Base-by-base conservation (phyloP, 2,888 invertebrate species). In the Endotricha flammealis region DNA sequence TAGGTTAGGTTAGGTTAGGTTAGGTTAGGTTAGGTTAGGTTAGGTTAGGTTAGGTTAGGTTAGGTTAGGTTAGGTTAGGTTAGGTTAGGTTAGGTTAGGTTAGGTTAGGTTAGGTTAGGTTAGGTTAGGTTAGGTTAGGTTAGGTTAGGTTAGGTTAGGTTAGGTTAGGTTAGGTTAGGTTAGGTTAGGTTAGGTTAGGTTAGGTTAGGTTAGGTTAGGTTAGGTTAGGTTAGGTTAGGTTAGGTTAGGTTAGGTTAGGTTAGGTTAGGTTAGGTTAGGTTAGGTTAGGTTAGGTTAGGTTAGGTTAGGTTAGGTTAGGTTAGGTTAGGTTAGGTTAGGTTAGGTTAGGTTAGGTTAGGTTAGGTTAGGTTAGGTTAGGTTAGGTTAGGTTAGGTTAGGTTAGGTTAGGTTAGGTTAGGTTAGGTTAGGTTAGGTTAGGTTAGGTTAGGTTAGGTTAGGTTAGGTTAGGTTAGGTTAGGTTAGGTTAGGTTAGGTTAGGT, bases 401-500 rank as follows among this genome's bases (percentile, higher is more conserved):
- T 33, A 24, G 33, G 33, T 10, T 25, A 13, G n/a, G n/a, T 16
- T 20, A 20, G 20, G 20, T 20, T 45, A 41, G 44, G 44, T 45
- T 45, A 45, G 44, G 44, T 45, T 45, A 45, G 44, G 44, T 44
- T 39, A 44, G 44, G 44, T 44, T 44, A 44, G 44, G 44, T 44
- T 44, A 41, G 44, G 41, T 44, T 41, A 44, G 44, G 44, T 44
- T 44, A 44, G 44, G 44, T 44, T 44, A 41, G 44, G 41, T 44
- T 41, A 44, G 44, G 41, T 44, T 44, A 44, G 44, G 44, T 44
- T 44, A 41, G 44, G 41, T 44, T 41, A 44, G 44, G 44, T 44
- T 44, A 44, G 44, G 44, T 44, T 44, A 41, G 44, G 39, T 41
- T 39, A 42, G 46, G 42, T 42, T 42, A 46, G 42, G 42, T 42